Conservation (phyloP, 1,140 invertebrate genomes). For the Palaemon carinicauda region DNA sequence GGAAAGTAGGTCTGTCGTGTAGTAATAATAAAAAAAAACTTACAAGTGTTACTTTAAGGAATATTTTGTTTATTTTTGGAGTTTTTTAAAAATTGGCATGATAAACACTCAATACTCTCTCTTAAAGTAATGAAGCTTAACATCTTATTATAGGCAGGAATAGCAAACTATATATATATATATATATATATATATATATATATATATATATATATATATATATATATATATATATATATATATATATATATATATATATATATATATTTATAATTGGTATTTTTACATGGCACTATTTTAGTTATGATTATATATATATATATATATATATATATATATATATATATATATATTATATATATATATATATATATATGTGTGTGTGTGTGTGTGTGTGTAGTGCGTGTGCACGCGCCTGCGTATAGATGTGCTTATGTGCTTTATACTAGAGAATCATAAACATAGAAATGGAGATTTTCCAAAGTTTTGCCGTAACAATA, state of each 20-base stretch:
- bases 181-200: neutral
- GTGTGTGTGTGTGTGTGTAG: neutral
- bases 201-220: neutral
- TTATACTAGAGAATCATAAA: too few relatives aligned
- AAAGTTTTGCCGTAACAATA: too few relatives aligned
- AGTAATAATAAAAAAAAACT: too few relatives aligned
- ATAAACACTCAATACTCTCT: too few relatives aligned
- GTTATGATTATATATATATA: neutral
- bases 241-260: neutral
- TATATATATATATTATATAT: neutral
- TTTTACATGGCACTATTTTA: too few relatives aligned
- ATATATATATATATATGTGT: neutral
- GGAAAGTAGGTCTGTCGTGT: neutral
- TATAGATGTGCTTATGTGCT: too few relatives aligned
- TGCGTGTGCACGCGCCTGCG: neutral
- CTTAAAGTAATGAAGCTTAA: too few relatives aligned
- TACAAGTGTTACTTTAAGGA: too few relatives aligned
- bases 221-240: neutral
- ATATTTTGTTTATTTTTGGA: too few relatives aligned
- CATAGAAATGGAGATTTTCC: too few relatives aligned
- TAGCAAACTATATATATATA: constrained; percentile 3
- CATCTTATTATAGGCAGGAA: too few relatives aligned
- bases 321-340: constrained; percentile 2
- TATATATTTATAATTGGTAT: neutral
- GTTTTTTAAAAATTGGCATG: too few relatives aligned